These are phyloP conservation scores for Myanophis thanlyinensis DNA, from an alignment of 2,113 vertebrate species.

Conservation along the genomic window DNA sequence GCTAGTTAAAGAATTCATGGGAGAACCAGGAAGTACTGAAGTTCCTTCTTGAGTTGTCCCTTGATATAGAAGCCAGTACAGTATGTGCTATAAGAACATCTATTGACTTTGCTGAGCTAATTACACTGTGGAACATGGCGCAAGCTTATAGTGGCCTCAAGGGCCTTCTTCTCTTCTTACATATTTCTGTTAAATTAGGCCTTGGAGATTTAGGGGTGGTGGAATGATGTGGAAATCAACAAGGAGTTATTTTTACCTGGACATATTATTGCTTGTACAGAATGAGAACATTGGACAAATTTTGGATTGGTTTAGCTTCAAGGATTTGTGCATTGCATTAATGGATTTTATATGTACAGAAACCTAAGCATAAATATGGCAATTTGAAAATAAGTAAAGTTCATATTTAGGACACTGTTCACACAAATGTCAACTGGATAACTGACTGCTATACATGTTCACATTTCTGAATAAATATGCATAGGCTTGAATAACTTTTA, in stretches of 20 bases:
- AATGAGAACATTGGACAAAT: background rate
- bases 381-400: background rate
- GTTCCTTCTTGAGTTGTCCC: conserved; percentile 7
- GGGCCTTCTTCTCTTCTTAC: background rate
- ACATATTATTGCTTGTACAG: background rate
- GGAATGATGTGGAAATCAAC: conserved; percentile 22
- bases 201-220: conserved; percentile 4
- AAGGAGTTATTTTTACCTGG: conserved; percentile 32
- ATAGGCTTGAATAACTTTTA: background rate
- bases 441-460: background rate
- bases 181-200: conserved; percentile 31
- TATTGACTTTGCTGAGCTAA: conserved; percentile 21
- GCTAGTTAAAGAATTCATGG: background rate
- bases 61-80: background rate
- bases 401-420: background rate
- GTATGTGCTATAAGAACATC: conserved; percentile 8
- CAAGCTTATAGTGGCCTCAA: conserved; percentile 12
- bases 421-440: background rate
- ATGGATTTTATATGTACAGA: background rate
- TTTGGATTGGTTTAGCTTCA: background rate
- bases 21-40: background rate
- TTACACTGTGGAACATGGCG: conserved; percentile 2
- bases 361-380: background rate
- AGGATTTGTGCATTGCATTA: background rate
- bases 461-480: background rate